Conservation (phyloP, 1,140 invertebrate genomes). For the Harpegnathos saltator region DNA sequence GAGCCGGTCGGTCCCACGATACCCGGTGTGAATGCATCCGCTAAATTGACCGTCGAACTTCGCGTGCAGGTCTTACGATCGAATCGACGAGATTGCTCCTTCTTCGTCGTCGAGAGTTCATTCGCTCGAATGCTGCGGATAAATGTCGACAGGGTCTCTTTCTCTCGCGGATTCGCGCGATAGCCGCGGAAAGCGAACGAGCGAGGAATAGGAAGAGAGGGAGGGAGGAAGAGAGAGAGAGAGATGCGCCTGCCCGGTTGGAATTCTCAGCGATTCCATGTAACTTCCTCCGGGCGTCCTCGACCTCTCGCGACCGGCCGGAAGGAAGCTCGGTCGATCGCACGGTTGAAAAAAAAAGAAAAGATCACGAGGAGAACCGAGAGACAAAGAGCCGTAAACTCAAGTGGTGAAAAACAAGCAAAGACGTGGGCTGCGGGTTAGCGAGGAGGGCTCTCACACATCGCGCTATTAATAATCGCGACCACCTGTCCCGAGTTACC, state of each 20-base stretch:
- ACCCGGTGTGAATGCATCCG: slow-evolving; percentile 64
- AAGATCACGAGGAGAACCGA: too few relatives aligned
- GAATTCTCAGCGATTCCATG: neutral
- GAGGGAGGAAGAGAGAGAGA: too few relatives aligned
- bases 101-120: too few relatives aligned
- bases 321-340: too few relatives aligned
- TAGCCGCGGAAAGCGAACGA: too few relatives aligned
- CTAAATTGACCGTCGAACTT: slow-evolving; percentile 64
- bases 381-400: too few relatives aligned
- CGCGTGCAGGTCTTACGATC: neutral
- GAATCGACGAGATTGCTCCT: neutral
- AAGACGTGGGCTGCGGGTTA: slow-evolving; percentile 57
- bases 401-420: too few relatives aligned
- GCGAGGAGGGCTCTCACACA: slow-evolving; percentile 40
- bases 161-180: neutral
- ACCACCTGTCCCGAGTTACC: slow-evolving; percentile 69
- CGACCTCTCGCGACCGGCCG: neutral
- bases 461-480: slow-evolving; percentile 73
- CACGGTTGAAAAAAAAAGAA: too few relatives aligned
- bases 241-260: neutral
- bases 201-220: too few relatives aligned
- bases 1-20: slow-evolving; percentile 53
- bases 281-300: neutral
- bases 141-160: neutral
- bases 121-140: neutral